Percentiles rank a stretch among this genome's conserved stretches.
phyloP scores from a whole-genome alignment of 2,797 vertebrate species.

The Sylvilagus floridanus region DNA sequence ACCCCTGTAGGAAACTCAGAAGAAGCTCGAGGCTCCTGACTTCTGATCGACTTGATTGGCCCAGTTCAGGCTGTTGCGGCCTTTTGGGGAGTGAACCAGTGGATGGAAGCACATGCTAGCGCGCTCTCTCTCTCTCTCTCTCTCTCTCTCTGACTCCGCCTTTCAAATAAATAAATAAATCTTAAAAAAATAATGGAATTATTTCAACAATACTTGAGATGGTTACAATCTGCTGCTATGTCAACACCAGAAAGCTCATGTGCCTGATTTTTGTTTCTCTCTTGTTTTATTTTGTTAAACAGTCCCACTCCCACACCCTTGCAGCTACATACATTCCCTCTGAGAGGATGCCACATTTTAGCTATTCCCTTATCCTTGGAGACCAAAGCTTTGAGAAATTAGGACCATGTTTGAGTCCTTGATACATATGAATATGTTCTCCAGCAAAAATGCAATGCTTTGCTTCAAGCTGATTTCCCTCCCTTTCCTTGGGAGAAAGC shows the following conservation, averaged over 20 bases:
- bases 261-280: constrained; percentile 72
- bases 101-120: no score
- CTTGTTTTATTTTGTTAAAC: constrained; percentile 84
- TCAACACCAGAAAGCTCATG: constrained; percentile 79
- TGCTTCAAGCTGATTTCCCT: constrained; percentile 85
- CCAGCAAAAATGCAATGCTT: constrained; percentile 84
- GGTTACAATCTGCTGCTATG: constrained; percentile 66
- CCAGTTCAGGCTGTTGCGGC: no score
- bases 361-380: constrained; percentile 84
- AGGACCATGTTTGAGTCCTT: constrained; percentile 86
- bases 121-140: no score
- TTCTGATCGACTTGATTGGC: no score
- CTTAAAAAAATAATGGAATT: no score
- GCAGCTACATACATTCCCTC: constrained; percentile 71
- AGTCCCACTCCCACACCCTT: constrained; percentile 78
- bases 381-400: constrained; percentile 88
- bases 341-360: constrained; percentile 85
- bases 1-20: no score
- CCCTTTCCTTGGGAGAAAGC: constrained; percentile 76
- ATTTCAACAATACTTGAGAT: background rate
- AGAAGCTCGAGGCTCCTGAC: no score
- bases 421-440: constrained; percentile 83
- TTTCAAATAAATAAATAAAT: no score
- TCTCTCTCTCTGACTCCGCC: no score
- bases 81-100: no score